These are phyloP conservation scores for Rhynchopsitta pachyrhyncha DNA, from an alignment of 2,113 vertebrate species.

Conservation along the genomic window DNA sequence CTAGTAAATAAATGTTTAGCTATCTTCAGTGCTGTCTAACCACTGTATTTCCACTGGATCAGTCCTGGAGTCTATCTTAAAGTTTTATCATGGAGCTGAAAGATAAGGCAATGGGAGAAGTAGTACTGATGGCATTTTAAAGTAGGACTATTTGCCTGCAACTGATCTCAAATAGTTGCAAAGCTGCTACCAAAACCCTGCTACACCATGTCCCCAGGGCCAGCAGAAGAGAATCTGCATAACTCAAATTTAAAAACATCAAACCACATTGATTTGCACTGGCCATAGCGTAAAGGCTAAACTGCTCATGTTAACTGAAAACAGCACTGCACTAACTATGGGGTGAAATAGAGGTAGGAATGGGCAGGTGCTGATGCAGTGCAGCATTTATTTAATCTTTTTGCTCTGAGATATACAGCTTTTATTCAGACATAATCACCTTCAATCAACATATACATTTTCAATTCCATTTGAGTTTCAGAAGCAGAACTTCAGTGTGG, in stretches of 20 bases:
- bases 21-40: not conserved
- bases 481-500: not conserved
- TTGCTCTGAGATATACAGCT: not conserved
- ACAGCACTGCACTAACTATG: not conserved
- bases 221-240: not conserved
- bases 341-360: not conserved
- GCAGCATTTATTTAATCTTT: not conserved
- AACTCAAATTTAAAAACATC: not conserved
- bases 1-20: not conserved
- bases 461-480: not conserved
- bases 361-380: not conserved
- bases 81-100: not conserved
- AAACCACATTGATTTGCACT: not conserved
- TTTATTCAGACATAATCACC: not conserved
- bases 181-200: not conserved
- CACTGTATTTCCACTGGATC: not conserved
- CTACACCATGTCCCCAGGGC: not conserved
- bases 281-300: not conserved
- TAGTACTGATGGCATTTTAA: not conserved
- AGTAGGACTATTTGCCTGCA: not conserved
- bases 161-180: not conserved
- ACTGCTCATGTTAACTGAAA: not conserved
- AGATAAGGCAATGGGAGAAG: not conserved
- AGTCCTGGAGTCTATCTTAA: not conserved
- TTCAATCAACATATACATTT: not conserved